phyloP scores from a whole-genome alignment of 1,140 invertebrate species.

The Battus philenor region DNA sequence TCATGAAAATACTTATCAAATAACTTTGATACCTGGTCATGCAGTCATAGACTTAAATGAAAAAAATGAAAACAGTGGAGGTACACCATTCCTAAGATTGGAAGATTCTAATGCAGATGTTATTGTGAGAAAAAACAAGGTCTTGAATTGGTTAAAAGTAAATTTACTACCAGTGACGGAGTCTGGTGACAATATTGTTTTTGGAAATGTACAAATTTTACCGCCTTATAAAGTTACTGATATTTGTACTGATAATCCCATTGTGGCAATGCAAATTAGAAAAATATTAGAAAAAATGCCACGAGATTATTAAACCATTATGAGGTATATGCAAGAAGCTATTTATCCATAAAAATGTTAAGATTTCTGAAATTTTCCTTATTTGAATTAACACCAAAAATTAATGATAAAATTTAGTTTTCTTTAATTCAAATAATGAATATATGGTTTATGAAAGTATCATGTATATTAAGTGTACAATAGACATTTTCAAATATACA shows the following conservation, averaged over 20 bases:
- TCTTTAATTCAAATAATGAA: no score
- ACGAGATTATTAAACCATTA: constrained; percentile 24
- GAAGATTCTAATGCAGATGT: constrained; percentile 17
- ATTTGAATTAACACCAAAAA: no score
- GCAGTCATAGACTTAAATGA: constrained; percentile 40
- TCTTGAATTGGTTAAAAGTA: constrained; percentile 49
- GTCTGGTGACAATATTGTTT: constrained; percentile 39
- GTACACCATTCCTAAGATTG: constrained; percentile 22
- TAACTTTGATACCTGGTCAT: constrained; percentile 52
- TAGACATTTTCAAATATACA: no score
- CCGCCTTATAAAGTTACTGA: constrained; percentile 44
- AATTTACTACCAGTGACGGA: constrained; percentile 51
- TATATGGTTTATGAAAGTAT: no score
- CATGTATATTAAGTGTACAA: no score
- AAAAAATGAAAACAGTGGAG: constrained; percentile 18
- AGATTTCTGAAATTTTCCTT: no score
- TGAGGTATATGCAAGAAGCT: constrained; percentile 4
- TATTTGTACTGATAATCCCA: constrained; percentile 55
- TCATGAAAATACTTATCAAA: constrained; percentile 30
- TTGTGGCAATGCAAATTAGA: constrained; percentile 50
- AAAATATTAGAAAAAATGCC: constrained; percentile 55
- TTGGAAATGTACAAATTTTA: constrained; percentile 48
- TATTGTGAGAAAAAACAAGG: constrained; percentile 31
- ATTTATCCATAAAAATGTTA: no score
- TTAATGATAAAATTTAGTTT: no score